Evolutionary conservation across 2,113 vertebrate species (phyloP), one percentile per base, ranked within the genome.

Genomic region (Sebastes fasciatus): DNA sequence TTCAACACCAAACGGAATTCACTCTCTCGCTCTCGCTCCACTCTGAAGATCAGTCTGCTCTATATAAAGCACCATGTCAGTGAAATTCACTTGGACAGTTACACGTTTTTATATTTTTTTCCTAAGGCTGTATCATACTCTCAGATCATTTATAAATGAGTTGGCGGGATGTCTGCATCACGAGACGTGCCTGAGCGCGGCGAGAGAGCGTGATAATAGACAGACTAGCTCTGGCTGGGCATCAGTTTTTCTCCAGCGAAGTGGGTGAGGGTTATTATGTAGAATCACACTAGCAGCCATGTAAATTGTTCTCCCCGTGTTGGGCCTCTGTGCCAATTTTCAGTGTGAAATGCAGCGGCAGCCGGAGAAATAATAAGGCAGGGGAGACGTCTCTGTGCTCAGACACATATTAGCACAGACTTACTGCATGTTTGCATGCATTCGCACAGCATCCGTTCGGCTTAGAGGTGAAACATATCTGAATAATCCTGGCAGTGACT

Each of bases 131-230:
- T 91, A 93, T 94, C 89, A 93, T 94, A 88, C 74, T 77, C 88
- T 94, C 80, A 94, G 93, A 95, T 95, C 91, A 96, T 94, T 94
- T 95, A 95, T 95, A 94, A 94, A 95, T 95, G 94, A 95, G 93
- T 90, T 91, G 89, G 74, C 87, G 84, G 89, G 84, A 83, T 80
- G 92, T 91, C 90, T 92, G 91, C 86, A 89, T 93, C 64, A 79
- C 48, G 77, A 92, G 84, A 93, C 69, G 67, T 86, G 92, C 75
- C 86, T 72, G 73, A 82, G 86, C 70, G 64, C 67, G 83, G 78
- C 34, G 17, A 67, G 17, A 67, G 79, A 88, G 92, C 77, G 74
- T 6, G 46, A 82, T 89, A 88, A 91, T 86, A 83, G 84, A 84
- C 81, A 75, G 83, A 46, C 71, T 23, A 43, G 78, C 85, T 83